Percentiles rank a stretch among this genome's conserved stretches.
phyloP scores from a whole-genome alignment of 2,888 invertebrate genomes.

The Ganaspis brasiliensis region DNA sequence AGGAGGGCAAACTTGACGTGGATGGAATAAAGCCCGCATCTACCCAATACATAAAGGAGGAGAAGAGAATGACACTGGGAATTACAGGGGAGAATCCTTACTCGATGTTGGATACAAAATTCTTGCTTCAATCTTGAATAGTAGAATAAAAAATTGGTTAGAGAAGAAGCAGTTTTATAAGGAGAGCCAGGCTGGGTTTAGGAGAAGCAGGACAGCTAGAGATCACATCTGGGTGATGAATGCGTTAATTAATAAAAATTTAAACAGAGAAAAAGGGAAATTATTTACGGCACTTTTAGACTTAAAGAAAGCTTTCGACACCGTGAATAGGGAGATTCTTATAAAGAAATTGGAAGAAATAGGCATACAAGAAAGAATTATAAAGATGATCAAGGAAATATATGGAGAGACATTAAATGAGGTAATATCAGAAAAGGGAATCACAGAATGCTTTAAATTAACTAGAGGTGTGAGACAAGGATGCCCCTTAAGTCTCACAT shows the following conservation, averaged over 20 bases:
- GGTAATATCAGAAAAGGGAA: neutral
- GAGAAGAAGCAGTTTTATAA: neutral
- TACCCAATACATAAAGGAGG: too few species aligned
- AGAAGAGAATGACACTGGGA: neutral
- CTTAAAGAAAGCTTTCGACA: constrained; percentile 9
- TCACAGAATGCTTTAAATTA: neutral
- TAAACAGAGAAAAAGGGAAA: neutral
- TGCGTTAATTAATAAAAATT: neutral
- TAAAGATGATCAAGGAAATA: too few species aligned
- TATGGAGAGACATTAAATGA: too few species aligned
- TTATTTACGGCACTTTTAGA: neutral
- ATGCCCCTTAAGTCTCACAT: too few species aligned
- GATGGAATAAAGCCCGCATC: too few species aligned
- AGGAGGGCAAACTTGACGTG: too few species aligned
- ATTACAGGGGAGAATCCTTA: constrained; percentile 37
- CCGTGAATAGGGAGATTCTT: neutral
- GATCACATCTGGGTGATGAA: constrained; percentile 15
- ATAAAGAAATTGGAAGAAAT: neutral
- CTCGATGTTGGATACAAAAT: constrained; percentile 41
- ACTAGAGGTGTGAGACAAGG: neutral
- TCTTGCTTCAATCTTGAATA: constrained; percentile 11
- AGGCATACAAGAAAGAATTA: too few species aligned
- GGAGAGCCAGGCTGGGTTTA: constrained; percentile 42
- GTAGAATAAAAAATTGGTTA: constrained; percentile 30
- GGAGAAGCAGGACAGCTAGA: neutral